phyloP scores from a whole-genome alignment of 2,797 vertebrate genomes.

The Neomorphus geoffroyi region DNA sequence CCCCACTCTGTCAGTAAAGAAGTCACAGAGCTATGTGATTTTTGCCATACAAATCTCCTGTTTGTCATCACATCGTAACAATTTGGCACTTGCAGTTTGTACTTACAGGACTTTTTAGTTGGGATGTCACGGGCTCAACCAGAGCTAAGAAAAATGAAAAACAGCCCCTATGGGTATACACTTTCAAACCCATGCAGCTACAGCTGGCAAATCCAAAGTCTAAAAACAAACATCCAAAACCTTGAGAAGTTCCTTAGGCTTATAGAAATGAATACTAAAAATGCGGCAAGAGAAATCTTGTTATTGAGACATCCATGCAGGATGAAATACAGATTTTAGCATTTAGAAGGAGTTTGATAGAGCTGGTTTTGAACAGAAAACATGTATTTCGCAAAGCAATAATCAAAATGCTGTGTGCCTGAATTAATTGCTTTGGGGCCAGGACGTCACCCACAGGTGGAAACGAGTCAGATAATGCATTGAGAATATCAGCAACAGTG shows the following conservation, averaged over 20 bases:
- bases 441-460: background rate
- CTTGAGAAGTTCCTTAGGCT: background rate
- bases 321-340: background rate
- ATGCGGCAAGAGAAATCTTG: background rate
- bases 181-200: background rate
- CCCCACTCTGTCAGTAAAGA: background rate
- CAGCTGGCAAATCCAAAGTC: background rate
- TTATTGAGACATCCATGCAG: background rate
- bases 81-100: background rate
- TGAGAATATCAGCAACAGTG: background rate
- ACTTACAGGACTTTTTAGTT: background rate
- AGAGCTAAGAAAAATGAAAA: background rate
- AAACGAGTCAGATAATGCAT: background rate
- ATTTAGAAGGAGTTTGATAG: background rate
- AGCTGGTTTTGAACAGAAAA: background rate
- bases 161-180: fast-evolving
- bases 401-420: background rate
- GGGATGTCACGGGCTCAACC: background rate
- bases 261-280: background rate
- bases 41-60: background rate
- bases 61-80: background rate
- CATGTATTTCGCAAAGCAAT: background rate
- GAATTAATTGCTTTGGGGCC: background rate
- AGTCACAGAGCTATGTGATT: fast-evolving
- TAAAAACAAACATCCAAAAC: background rate